phyloP scores from a whole-genome alignment of 2,888 invertebrate species.

The Eretmocerus hayati region DNA sequence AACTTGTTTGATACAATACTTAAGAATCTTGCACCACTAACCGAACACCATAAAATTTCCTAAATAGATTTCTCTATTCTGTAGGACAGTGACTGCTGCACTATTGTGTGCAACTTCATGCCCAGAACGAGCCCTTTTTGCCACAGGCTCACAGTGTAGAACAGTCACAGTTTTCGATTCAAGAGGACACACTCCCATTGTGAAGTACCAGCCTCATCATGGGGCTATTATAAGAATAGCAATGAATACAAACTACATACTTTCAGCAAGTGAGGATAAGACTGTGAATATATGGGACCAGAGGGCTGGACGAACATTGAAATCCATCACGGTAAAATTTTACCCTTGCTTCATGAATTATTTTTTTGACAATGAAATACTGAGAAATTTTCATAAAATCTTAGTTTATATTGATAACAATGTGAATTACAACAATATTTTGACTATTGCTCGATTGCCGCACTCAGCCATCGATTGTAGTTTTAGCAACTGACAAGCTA shows the following conservation, averaged over 20 bases:
- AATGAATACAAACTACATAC: slow-evolving; percentile 47
- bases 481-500: too few relatives aligned
- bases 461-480: too few relatives aligned
- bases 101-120: slow-evolving; percentile 51
- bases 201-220: slow-evolving; percentile 50
- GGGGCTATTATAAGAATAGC: slow-evolving; percentile 49
- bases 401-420: too few relatives aligned
- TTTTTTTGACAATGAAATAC: too few relatives aligned
- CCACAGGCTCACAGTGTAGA: slow-evolving; percentile 54
- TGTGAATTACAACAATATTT: too few relatives aligned
- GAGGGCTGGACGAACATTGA: slow-evolving; percentile 48
- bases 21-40: too few relatives aligned
- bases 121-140: slow-evolving; percentile 46
- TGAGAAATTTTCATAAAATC: too few relatives aligned
- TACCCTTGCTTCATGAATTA: background rate
- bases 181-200: slow-evolving; percentile 46
- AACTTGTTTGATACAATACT: too few relatives aligned
- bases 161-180: slow-evolving; percentile 52
- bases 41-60: slow-evolving; percentile 8
- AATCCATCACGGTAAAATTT: slow-evolving; percentile 32
- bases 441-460: background rate
- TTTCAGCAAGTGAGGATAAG: slow-evolving; percentile 56
- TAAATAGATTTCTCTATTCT: slow-evolving; percentile 18
- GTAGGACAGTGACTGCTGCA: slow-evolving; percentile 50
- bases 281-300: slow-evolving; percentile 55